Base-by-base conservation (phyloP, 2,888 invertebrate species). In the Exephanes ischioxanthus region DNA sequence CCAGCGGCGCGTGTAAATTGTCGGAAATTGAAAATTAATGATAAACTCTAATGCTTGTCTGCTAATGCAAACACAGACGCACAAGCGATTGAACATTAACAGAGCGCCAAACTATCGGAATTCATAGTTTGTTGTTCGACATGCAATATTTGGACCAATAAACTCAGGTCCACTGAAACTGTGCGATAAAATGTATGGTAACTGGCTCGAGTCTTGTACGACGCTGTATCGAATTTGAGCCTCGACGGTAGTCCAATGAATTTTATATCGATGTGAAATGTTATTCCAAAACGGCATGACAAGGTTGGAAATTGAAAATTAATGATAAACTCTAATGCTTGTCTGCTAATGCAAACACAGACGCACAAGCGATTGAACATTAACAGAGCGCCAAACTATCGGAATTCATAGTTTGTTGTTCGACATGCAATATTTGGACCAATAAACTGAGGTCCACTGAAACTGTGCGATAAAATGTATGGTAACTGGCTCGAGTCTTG, bases 21-120 rank as follows among this genome's bases (percentile, higher is more conserved):
- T 7, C 61, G 51, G 53, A 68, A 61, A 78, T 68, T 71, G 76
- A 26, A 51, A 68, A 78, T 79, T 79, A 51, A 73, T 68, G 41
- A n/a, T n/a, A n/a, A n/a, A n/a, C 16, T 22, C 48, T 51, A 61
- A 66, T 53, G 33, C 1, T 16, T 22, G 22, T 71, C 30, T 9
- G 3, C 33, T 16, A 30, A 4, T 63, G 9, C 41, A 41, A 41
- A 30, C 9, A 33, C 63, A 53, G 37, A 30, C 63, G 22, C 51
- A 63, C 58, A 70, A 37, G 30, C 16, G 41, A 66, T 51, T 61
- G 68, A 55, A 55, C 55, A 67, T 41, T 30, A 26, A 70, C 55
- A 22, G 37, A 33, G 33, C 5, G 33, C 33, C 33, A 33, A 33
- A 33, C 6, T 33, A 33, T 33, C 33, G 33, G 33, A 33, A 33